Percentiles rank a stretch among this genome's conserved stretches.
Conservation (phyloP, 2,113 vertebrate genomes). For the Meriones unguiculatus region DNA sequence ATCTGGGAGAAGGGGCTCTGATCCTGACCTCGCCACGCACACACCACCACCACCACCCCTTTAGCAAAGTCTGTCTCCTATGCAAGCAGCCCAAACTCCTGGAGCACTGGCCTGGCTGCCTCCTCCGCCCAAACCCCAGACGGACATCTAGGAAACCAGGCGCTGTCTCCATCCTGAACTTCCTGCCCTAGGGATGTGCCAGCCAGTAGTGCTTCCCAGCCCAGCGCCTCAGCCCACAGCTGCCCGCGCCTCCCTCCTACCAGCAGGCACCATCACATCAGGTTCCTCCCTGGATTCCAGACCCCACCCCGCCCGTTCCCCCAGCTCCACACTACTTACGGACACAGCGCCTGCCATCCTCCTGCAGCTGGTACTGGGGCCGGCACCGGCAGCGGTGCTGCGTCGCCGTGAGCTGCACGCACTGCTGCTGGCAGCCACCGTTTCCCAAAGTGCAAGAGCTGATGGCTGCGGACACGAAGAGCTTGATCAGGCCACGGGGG, state of each 20-base stretch:
- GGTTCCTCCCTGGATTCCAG: rapidly evolving
- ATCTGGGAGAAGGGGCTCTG: background rate
- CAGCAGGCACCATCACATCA: background rate
- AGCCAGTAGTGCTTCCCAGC: background rate
- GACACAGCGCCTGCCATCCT: slow-evolving; percentile 91
- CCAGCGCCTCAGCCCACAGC: background rate
- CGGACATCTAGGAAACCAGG: background rate
- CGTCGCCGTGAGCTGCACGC: slow-evolving; percentile 89
- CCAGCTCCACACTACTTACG: slow-evolving; percentile 74
- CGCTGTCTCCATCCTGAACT: background rate
- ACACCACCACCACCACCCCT: background rate
- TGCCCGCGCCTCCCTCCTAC: background rate
- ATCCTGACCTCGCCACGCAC: background rate
- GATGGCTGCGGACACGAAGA: slow-evolving; percentile 85
- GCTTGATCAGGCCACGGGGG: background rate
- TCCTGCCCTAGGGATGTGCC: background rate
- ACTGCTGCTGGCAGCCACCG: slow-evolving; percentile 95
- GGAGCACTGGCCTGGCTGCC: background rate
- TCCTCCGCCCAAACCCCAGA: background rate
- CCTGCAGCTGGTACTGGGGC: slow-evolving; percentile 87
- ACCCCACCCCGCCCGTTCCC: rapidly evolving
- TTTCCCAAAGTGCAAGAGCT: slow-evolving; percentile 92
- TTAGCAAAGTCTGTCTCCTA: background rate
- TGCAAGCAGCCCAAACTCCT: background rate
- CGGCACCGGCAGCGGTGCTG: slow-evolving; percentile 93